Evolutionary conservation across 1,140 invertebrate genomes (phyloP), one percentile per base, ranked within the genome.

Genomic region (Alviniconcha marisindica): DNA sequence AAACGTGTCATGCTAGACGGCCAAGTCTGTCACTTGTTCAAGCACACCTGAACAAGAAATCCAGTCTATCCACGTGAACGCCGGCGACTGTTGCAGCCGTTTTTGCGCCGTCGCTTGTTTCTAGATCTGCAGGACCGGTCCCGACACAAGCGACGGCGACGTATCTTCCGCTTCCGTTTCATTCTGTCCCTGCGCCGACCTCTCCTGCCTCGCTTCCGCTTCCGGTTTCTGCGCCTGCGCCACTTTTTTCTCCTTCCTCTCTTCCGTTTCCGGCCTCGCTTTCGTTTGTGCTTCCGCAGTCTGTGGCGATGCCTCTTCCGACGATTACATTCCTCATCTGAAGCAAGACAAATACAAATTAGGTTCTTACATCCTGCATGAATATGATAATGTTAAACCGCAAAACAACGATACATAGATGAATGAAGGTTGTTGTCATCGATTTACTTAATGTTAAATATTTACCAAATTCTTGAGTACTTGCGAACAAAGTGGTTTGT

Each of bases 261-360:
- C 28, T 83, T 81, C 36, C 82, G 44, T 48, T 77, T 83, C 31
- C 77, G 42, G 71, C 44, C 42, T n/a, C 63, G 51, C 66, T 63
- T 80, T 44, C 77, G 73, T 48, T 82, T 85, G 0, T 51, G 40
- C 36, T 85, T 85, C 77, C 82, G 63, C 33, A 69, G 63, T 33
- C 82, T 77, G 48, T 77, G 15, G 14, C 80, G 38, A 38, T 83
- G 74, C 31, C 71, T 60, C 33, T 82, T 84, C 21, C 73, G 42
- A 48, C 83, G 83, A 4, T 54, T 54, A 51, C 83, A 84, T n/a
- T 84, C 77, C 66, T 69, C 83, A 51, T 66, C 66, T 54, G 51
- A 54, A 74, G 31, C 24, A 60, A n/a, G 31, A 82, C 28, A 63
- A 51, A 71, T 10, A 71, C 10, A 48, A 51, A n/a, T n/a, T n/a